These are phyloP conservation scores for Cichlasoma orientale DNA, from an alignment of 2,797 vertebrate species.

Conservation along the genomic window DNA sequence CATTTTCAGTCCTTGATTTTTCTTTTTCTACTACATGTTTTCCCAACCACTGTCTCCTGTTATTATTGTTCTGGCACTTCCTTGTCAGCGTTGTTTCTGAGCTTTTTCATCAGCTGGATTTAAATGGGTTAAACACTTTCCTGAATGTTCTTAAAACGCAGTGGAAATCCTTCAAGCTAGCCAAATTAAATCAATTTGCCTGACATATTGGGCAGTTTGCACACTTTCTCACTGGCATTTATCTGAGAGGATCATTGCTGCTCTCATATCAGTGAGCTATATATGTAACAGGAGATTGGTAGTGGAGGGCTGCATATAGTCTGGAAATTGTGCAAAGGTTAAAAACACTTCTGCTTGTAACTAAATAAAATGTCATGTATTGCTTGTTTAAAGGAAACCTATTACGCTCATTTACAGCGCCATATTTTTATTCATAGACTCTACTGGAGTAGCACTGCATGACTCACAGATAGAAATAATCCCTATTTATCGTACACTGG, in stretches of 20 bases:
- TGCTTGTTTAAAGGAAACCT: neutral
- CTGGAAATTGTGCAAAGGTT: neutral
- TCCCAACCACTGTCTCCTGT: neutral
- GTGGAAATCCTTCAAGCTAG: neutral
- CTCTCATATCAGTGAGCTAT: neutral
- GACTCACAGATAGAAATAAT: neutral
- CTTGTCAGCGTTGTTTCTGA: neutral
- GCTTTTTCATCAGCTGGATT: neutral
- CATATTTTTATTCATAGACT: too few species aligned
- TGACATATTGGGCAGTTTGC: neutral
- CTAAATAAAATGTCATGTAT: neutral
- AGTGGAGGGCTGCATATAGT: neutral
- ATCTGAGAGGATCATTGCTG: neutral
- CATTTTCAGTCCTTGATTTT: neutral
- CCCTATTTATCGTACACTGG: neutral
- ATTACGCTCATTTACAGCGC: neutral
- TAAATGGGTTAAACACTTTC: neutral
- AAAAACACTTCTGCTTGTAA: neutral
- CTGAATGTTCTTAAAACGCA: neutral
- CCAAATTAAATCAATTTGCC: neutral
- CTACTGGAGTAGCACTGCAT: neutral
- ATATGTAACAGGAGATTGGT: neutral
- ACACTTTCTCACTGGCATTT: neutral
- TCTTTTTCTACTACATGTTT: neutral
- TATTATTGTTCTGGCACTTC: neutral